Evolutionary conservation across 2,113 vertebrate genomes (phyloP).

Genomic region (Pterophyllum scalare): DNA sequence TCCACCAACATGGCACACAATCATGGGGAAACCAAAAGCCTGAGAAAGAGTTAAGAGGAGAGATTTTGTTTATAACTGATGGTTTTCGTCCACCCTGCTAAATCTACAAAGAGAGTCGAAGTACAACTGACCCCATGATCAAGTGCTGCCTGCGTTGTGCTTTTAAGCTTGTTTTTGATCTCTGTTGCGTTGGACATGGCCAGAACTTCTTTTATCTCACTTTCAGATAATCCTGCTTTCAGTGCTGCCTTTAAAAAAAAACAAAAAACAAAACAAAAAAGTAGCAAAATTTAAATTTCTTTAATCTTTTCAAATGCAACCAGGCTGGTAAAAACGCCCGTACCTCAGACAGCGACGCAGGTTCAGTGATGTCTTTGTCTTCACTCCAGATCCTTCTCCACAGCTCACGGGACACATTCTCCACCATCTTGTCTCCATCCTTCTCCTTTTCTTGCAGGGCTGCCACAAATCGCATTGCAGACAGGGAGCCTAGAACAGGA

Average conservation of each 20-base stretch:
- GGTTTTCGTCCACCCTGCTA: background rate
- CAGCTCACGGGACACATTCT: conserved; percentile 86
- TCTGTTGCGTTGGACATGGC: conserved; percentile 71
- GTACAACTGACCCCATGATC: conserved; percentile 83
- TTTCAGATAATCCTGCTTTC: conserved; percentile 84
- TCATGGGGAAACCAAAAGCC: conserved; percentile 90
- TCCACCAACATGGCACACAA: conserved; percentile 83
- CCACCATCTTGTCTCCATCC: conserved; percentile 67
- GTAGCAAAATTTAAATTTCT: background rate
- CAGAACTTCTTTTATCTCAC: conserved; percentile 76
- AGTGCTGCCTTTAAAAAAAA: conserved; percentile 79
- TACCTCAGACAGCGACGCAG: conserved; percentile 79
- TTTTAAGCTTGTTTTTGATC: conserved; percentile 88
- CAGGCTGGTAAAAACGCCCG: background rate
- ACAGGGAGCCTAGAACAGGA: conserved; percentile 78
- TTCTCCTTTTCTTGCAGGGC: conserved; percentile 76
- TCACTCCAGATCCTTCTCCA: conserved; percentile 87
- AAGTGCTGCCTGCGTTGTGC: conserved; percentile 83
- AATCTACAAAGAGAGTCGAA: background rate
- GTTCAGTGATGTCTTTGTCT: conserved; percentile 86
- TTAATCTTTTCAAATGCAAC: background rate
- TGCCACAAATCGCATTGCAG: conserved; percentile 87
- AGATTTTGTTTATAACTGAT: background rate
- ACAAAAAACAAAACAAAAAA: background rate
- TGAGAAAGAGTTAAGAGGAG: conserved; percentile 40